Evolutionary conservation across 2,888 invertebrate species (phyloP).

Genomic region (Empis livida): DNA sequence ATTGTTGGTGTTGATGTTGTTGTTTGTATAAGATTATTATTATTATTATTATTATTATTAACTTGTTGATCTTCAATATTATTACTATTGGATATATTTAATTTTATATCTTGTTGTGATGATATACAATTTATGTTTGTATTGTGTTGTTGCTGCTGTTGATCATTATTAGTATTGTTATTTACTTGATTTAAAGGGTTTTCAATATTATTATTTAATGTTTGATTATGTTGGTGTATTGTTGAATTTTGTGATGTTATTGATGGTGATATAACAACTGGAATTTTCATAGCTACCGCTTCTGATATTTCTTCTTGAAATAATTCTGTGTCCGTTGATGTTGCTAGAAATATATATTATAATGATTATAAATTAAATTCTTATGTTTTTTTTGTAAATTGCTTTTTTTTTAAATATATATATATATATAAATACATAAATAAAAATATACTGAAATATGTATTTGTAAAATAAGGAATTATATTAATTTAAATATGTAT

Average conservation of each 20-base stretch:
- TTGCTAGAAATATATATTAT: neutral
- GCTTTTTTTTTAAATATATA: too few relatives aligned
- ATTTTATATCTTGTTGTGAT: constrained; percentile 11
- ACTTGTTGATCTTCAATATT: too few relatives aligned
- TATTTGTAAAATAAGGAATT: too few relatives aligned
- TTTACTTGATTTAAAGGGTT: neutral
- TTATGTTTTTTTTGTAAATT: too few relatives aligned
- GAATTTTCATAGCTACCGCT: constrained; percentile 14
- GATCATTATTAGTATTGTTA: constrained; percentile 7
- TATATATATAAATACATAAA: too few relatives aligned
- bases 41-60: neutral
- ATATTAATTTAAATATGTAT: too few relatives aligned
- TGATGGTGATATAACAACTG: constrained; percentile 13
- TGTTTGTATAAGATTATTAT: neutral
- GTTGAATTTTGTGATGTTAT: constrained; percentile 1
- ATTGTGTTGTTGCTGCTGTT: too few relatives aligned
- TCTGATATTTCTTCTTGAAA: constrained; percentile 8
- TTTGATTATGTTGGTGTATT: too few relatives aligned
- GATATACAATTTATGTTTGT: constrained; percentile 7
- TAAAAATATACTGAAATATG: too few relatives aligned
- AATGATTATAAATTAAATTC: neutral
- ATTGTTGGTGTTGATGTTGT: constrained; percentile 5
- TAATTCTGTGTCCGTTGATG: constrained; percentile 10
- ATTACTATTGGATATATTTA: neutral
- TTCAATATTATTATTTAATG: too few relatives aligned